Conservation (phyloP, 2,888 invertebrate species). For the Eupithecia insigniata region DNA sequence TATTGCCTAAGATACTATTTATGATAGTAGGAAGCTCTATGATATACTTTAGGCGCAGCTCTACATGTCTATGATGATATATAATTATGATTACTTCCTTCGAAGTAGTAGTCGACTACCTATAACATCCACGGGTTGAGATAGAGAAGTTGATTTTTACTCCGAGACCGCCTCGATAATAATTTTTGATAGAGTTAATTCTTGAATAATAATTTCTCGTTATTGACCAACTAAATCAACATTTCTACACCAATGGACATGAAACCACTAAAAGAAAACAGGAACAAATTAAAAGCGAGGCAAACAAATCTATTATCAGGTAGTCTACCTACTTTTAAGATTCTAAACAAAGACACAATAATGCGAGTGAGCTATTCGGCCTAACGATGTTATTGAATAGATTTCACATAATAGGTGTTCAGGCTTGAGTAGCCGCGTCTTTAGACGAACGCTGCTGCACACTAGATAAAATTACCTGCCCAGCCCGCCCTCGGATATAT, state of each 20-base stretch:
- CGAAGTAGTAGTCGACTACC: no score
- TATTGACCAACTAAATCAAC: not conserved
- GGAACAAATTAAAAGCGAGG: not conserved
- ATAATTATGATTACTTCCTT: no score
- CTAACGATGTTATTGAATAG: conserved; percentile 46
- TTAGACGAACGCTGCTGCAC: conserved; percentile 29
- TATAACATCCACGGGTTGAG: no score
- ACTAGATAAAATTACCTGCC: conserved; percentile 35
- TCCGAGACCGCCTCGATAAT: no score
- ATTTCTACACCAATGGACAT: not conserved
- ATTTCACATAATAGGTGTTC: conserved; percentile 44
- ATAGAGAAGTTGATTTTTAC: no score
- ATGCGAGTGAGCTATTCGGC: conserved; percentile 29
- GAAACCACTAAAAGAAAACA: not conserved
- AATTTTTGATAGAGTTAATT: no score
- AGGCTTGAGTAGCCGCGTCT: conserved; percentile 39
- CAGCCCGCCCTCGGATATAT: not conserved
- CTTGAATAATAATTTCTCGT: not conserved
- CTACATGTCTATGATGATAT: no score
- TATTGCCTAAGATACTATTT: no score
- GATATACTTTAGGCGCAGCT: no score
- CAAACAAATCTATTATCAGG: not conserved
- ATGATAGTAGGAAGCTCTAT: no score
- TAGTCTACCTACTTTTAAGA: not conserved
- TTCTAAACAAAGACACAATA: conserved; percentile 21